phyloP scores from a whole-genome alignment of 2,113 vertebrate genomes.

The Miniopterus natalensis region DNA sequence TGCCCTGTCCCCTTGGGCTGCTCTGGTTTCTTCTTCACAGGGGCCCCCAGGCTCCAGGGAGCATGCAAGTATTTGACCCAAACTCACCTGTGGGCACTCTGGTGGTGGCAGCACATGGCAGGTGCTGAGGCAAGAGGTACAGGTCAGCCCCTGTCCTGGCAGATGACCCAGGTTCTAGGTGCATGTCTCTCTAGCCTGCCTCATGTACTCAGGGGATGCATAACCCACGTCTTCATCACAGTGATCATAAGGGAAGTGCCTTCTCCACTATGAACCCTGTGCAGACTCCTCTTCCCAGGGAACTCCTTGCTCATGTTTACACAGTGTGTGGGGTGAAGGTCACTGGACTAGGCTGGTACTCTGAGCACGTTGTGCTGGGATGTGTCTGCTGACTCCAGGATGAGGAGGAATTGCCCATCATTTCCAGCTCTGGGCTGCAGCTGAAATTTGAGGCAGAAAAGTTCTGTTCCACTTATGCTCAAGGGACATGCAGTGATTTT shows the following conservation, averaged over 20 bases:
- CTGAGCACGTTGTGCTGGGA: not conserved
- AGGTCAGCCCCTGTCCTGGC: not conserved
- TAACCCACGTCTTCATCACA: not conserved
- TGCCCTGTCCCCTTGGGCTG: not conserved
- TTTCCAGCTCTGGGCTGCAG: not conserved
- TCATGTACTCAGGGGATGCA: not conserved
- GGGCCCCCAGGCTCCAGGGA: not conserved
- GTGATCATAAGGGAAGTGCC: not conserved
- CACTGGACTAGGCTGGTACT: not conserved
- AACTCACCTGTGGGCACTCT: not conserved
- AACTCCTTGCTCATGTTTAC: not conserved
- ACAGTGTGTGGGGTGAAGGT: not conserved
- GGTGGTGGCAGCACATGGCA: not conserved
- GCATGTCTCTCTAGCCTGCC: not conserved
- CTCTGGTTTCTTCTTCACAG: not conserved
- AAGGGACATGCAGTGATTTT: not conserved
- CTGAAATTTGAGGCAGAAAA: not conserved
- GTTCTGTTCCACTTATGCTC: not conserved
- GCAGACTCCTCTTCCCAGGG: not conserved
- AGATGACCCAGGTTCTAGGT: not conserved
- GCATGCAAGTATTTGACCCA: not conserved
- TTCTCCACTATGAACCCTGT: not conserved
- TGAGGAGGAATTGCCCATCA: not conserved
- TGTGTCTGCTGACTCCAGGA: not conserved
- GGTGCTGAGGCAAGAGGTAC: too few species aligned